Evolutionary conservation across 2,113 vertebrate species (phyloP).

Genomic region (Nerophis lumbriciformis): DNA sequence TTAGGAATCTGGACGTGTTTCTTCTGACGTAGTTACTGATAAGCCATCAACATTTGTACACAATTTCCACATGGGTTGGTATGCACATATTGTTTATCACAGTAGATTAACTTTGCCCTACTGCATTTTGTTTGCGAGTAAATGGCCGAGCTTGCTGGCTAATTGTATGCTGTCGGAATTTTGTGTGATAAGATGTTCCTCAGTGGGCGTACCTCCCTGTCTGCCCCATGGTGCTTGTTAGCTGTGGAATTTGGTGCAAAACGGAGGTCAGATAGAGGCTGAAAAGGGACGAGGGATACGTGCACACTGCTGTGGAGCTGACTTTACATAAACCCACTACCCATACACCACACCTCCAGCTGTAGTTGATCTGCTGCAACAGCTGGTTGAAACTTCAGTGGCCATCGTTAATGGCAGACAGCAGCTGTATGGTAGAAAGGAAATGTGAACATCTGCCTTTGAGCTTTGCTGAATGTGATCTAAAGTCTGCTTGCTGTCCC

Average conservation of each 20-base stretch:
- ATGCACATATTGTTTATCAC: slow-evolving; percentile 15
- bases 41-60: slow-evolving; percentile 7
- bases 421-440: slow-evolving; percentile 55
- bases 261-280: slow-evolving; percentile 36
- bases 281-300: slow-evolving; percentile 39
- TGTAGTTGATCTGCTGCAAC: slow-evolving; percentile 2
- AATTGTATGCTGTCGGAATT: slow-evolving; percentile 32
- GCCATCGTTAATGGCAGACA: slow-evolving; percentile 33
- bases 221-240: slow-evolving; percentile 52
- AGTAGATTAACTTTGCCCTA: slow-evolving; percentile 12
- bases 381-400: slow-evolving; percentile 52
- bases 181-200: slow-evolving; percentile 45
- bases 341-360: not conserved
- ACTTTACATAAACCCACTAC: not conserved
- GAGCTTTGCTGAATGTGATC: slow-evolving; percentile 44
- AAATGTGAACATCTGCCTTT: slow-evolving; percentile 44
- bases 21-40: slow-evolving; percentile 5
- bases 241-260: slow-evolving; percentile 45
- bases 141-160: slow-evolving; percentile 14
- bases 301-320: slow-evolving; percentile 3
- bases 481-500: slow-evolving; percentile 33
- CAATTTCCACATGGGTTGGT: slow-evolving; percentile 1
- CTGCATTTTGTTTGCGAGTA: slow-evolving; percentile 12
- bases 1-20: slow-evolving; percentile 14
- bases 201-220: slow-evolving; percentile 26